phyloP scores from a whole-genome alignment of 2,888 invertebrate species.

The Catocala fraxini region DNA sequence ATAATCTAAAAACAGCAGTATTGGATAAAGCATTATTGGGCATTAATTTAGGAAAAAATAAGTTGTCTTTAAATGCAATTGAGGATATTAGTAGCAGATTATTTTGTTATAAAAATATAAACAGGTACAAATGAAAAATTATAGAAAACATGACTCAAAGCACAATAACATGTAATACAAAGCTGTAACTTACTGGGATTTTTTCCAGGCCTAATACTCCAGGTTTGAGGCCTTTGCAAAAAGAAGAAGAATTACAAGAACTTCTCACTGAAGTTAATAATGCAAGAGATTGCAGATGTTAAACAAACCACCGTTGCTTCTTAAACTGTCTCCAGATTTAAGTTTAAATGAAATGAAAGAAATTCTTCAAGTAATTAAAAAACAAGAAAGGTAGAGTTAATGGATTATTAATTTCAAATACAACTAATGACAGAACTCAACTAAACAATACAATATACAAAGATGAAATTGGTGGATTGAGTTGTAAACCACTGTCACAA shows the following conservation, averaged over 20 bases:
- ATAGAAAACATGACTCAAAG: neutral
- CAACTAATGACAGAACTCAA: constrained; percentile 92
- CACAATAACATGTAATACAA: no score
- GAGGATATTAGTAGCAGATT: constrained; percentile 98
- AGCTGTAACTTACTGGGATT: neutral
- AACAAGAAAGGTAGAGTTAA: constrained; percentile 91
- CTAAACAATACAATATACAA: constrained; percentile 87
- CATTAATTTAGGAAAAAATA: constrained; percentile 96
- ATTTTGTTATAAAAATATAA: constrained; percentile 98
- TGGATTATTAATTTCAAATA: constrained; percentile 97
- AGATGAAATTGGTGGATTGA: constrained; percentile 95
- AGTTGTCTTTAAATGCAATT: constrained; percentile 93
- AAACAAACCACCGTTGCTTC: constrained; percentile 92
- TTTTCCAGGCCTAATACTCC: constrained; percentile 97
- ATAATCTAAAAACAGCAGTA: constrained; percentile 82
- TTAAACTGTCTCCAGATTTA: constrained; percentile 98
- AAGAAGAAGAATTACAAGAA: constrained; percentile 90
- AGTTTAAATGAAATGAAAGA: constrained; percentile 92
- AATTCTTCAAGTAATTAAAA: constrained; percentile 91
- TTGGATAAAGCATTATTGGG: constrained; percentile 91
- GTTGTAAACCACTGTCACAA: constrained; percentile 95
- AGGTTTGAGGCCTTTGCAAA: constrained; percentile 94
- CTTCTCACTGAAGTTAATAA: constrained; percentile 90
- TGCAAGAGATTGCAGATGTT: constrained; percentile 84
- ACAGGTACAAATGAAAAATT: constrained; percentile 85